Conservation (phyloP, 53 echinoderm and acorn worm species). For the Arbacia lixula region DNA sequence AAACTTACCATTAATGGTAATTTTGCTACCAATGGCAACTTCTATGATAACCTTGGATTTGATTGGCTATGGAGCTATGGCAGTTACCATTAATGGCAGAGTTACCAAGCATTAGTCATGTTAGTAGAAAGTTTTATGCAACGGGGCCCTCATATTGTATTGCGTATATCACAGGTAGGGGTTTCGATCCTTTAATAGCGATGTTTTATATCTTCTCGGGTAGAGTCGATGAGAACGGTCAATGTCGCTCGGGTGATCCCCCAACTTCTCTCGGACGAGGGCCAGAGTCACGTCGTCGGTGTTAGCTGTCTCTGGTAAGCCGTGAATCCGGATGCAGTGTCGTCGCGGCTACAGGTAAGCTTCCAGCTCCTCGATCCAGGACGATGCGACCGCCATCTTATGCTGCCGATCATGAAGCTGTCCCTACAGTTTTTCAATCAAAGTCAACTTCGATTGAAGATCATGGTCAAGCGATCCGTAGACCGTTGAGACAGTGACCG, state of each 20-base stretch:
- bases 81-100: too few species aligned
- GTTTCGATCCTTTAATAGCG: not conserved
- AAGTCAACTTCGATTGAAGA: not conserved
- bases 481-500: not conserved
- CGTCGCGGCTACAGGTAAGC: conserved; percentile 1
- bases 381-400: not conserved
- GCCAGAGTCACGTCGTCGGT: not conserved
- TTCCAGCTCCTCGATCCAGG: not conserved
- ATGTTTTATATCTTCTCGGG: not conserved
- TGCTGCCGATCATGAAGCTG: not conserved
- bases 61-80: too few species aligned
- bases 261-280: conserved; percentile 32
- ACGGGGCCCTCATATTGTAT: conserved; percentile 7
- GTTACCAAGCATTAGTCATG: too few species aligned
- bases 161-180: not conserved
- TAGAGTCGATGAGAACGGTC: conserved; percentile 17
- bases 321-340: not conserved
- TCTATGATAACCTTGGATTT: too few species aligned
- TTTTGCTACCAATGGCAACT: too few species aligned
- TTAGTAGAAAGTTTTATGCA: too few species aligned
- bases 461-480: conserved; percentile 7
- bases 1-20: too few species aligned
- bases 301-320: not conserved
- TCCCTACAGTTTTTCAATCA: not conserved
- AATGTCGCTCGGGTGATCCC: not conserved